A percentile compares a stretch with the other conserved stretches of the same genome.
These are phyloP conservation scores for Sinella curviseta DNA, from an alignment of 1,140 invertebrate species.

Conservation along the genomic window DNA sequence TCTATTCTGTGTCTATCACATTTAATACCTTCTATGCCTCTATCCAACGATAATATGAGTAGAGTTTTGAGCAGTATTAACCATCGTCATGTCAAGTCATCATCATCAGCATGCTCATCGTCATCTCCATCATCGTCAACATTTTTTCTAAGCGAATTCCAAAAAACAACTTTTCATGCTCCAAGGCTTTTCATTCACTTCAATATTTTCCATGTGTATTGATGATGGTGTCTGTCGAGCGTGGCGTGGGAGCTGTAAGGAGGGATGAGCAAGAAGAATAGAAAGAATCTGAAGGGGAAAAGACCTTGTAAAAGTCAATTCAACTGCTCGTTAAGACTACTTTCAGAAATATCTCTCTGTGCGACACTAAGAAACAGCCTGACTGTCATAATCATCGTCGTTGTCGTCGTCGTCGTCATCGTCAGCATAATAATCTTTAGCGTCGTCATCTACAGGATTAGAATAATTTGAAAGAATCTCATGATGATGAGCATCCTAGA, in stretches of 20 bases:
- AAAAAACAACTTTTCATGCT: not conserved
- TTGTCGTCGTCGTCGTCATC: too few relatives aligned
- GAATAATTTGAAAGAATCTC: too few relatives aligned
- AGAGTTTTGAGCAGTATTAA: not conserved
- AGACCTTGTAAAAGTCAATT: slow-evolving; percentile 12
- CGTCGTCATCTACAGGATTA: not conserved
- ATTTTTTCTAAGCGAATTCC: not conserved
- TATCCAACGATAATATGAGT: too few relatives aligned
- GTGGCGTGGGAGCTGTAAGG: not conserved
- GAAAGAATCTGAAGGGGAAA: too few relatives aligned
- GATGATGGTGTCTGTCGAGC: too few relatives aligned
- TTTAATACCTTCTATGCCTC: too few relatives aligned
- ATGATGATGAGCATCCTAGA: too few relatives aligned
- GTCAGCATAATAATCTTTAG: not conserved
- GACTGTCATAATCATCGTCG: not conserved
- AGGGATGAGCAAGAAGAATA: not conserved
- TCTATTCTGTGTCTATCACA: too few relatives aligned
- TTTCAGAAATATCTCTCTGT: not conserved
- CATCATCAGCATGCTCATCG: too few relatives aligned
- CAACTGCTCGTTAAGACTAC: not conserved
- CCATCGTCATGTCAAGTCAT: not conserved
- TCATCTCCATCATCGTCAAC: not conserved
- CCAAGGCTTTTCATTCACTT: not conserved
- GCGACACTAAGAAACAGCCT: not conserved
- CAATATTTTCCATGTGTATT: not conserved